A percentile compares a stretch with the other conserved stretches of the same genome.
Evolutionary conservation across 2,113 vertebrate species (phyloP).

Genomic region (Phainopepla nitens): DNA sequence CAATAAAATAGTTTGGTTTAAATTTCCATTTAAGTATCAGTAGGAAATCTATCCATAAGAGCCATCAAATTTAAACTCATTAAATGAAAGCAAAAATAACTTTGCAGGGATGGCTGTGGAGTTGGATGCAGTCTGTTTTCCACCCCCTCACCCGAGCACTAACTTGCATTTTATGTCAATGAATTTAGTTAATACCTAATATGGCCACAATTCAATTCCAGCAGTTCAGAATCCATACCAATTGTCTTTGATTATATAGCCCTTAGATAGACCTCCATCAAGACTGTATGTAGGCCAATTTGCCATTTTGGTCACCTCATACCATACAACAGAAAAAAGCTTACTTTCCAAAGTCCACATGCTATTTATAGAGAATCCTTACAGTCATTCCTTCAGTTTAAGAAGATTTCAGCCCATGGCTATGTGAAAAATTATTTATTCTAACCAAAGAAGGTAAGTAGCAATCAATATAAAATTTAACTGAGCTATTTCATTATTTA

Average conservation of each 20-base stretch:
- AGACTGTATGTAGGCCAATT: neutral
- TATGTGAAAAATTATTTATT: slow-evolving; percentile 10
- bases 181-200: neutral
- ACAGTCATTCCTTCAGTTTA: neutral
- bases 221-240: neutral
- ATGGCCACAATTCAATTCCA: neutral
- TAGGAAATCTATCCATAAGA: neutral
- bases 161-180: neutral
- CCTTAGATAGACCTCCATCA: neutral
- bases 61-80: neutral
- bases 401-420: neutral
- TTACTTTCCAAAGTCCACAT: neutral
- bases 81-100: neutral
- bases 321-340: neutral
- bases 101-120: neutral
- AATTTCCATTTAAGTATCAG: neutral
- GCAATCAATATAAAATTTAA: neutral
- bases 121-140: neutral
- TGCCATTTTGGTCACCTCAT: neutral
- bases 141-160: neutral
- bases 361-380: neutral
- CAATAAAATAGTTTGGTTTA: neutral
- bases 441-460: neutral
- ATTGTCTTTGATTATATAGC: neutral
- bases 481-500: neutral